phyloP scores from a whole-genome alignment of 2,113 vertebrate species.

The Pluvianellus socialis region DNA sequence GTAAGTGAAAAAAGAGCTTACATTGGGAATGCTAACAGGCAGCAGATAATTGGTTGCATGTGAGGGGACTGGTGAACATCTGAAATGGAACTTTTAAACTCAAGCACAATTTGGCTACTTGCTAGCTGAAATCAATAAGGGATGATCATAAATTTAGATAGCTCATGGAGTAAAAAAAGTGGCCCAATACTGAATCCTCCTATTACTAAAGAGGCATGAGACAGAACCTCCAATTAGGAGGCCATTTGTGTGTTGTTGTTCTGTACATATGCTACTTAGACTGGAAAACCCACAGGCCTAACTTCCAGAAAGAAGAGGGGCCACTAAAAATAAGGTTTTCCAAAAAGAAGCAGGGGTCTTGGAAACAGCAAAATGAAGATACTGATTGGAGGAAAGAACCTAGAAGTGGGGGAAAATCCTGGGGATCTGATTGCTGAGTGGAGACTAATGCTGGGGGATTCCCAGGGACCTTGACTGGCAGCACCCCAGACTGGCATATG shows the following conservation, averaged over 20 bases:
- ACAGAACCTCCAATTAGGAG: background rate
- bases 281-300: background rate
- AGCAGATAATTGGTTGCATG: background rate
- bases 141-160: background rate
- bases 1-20: background rate
- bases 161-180: background rate
- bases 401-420: background rate
- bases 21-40: background rate
- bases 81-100: background rate
- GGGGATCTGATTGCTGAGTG: background rate
- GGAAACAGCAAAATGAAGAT: background rate
- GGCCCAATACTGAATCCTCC: background rate
- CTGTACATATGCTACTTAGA: background rate
- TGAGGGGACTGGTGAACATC: background rate
- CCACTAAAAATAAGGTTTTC: background rate
- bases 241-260: background rate
- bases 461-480: background rate
- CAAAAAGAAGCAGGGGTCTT: background rate
- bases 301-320: background rate
- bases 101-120: background rate
- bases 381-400: background rate
- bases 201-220: background rate
- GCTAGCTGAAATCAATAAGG: background rate
- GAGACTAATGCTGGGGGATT: background rate
- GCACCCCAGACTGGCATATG: background rate